A percentile compares a stretch with the other conserved stretches of the same genome.
Conservation (phyloP, 37 sponge, comb jelly and placozoan genomes). For the Ephydatia muelleri region DNA sequence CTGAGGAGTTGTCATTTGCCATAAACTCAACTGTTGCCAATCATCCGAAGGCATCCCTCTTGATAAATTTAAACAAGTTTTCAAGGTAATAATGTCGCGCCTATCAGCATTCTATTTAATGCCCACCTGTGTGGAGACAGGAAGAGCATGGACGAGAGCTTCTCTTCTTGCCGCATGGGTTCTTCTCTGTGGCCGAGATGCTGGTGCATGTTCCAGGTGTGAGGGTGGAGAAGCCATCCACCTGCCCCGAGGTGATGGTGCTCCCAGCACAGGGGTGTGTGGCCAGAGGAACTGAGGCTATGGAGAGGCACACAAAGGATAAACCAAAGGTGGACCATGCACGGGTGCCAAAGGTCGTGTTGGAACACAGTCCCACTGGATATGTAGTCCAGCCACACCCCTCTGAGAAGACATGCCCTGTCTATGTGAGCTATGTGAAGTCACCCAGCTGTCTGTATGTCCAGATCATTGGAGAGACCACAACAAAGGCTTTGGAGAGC, state of each 20-base stretch:
- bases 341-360: neutral
- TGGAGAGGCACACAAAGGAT: neutral
- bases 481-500: slow-evolving; percentile 52
- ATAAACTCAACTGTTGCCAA: slow-evolving; percentile 14
- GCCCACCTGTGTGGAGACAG: neutral
- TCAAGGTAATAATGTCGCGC: slow-evolving; percentile 13
- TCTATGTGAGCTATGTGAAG: slow-evolving; percentile 58
- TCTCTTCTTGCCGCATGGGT: slow-evolving; percentile 10
- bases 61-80: slow-evolving; percentile 10
- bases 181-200: slow-evolving; percentile 25
- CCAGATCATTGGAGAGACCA: slow-evolving; percentile 60
- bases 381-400: slow-evolving; percentile 19
- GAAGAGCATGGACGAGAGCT: slow-evolving; percentile 3
- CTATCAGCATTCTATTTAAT: neutral
- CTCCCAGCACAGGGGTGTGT: slow-evolving; percentile 20
- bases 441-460: slow-evolving; percentile 57
- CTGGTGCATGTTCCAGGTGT: slow-evolving; percentile 35
- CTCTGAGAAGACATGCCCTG: neutral
- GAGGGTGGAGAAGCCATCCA: slow-evolving; percentile 30
- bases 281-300: neutral
- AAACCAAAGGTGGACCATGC: neutral
- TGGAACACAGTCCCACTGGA: neutral
- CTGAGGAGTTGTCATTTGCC: slow-evolving; percentile 16
- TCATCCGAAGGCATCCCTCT: slow-evolving; percentile 45
- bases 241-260: slow-evolving; percentile 5